Evolutionary conservation across 2,113 vertebrate species (phyloP), one percentile per base, ranked within the genome.

Genomic region (Thermophis baileyi): DNA sequence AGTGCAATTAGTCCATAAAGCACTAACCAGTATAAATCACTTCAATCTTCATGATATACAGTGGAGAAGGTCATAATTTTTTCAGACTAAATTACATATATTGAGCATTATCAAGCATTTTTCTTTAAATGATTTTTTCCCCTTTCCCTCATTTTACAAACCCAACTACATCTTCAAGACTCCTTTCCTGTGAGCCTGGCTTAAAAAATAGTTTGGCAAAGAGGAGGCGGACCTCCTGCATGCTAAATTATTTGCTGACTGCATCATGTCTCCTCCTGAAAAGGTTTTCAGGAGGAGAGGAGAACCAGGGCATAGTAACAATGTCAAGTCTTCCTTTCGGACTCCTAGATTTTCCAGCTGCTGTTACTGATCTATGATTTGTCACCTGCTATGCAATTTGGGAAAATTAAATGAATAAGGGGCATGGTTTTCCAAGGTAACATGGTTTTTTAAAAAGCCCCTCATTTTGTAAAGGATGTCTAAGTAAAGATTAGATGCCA

Each of bases 401-500:
- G 47, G 49, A 92, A 92, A 85, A 87, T 91, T 87, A 25, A 55
- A 81, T 92, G 49, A 50, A 88, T 35, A 88, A 53, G 24, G 18
- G 49, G 27, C 35, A 54, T 35, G 16, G 18, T 57, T 89, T 92
- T 49, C 49, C 49, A 92, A 53, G 51, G 40, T 57, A 54, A 57
- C 24, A 1, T 57, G 16, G 69, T 85, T 74, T 54, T 35, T 63
- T 27, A 27, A 24, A 25, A 55, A 55, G 30, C 11, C 30, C 16
- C 12, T 69, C 12, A 85, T 46, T 85, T 54, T 85, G n/a, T 81
- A 85, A 92, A 85, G 51, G 87, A 30, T n/a, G 22, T 40, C 55
- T 63, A 49, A 50, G 30, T 92, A 92, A 88, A 92, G 57, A 88
- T 92, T 88, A 51, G 63, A 69, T 88, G 50, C 87, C 53, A 89